These are phyloP conservation scores for Lycaon pictus DNA, from an alignment of 2,113 vertebrate species.

Conservation along the genomic window DNA sequence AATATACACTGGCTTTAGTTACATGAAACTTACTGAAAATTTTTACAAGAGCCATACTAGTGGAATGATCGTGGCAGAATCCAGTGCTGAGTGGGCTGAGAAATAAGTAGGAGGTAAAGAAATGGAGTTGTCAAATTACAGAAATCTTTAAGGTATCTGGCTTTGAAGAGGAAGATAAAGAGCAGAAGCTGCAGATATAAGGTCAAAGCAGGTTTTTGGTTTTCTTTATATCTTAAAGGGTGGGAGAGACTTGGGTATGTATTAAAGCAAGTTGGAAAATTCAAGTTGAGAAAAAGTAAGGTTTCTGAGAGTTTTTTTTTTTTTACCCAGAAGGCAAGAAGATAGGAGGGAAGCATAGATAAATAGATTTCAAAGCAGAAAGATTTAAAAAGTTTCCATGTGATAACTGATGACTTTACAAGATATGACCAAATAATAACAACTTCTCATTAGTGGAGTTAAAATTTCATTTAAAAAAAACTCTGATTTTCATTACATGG, in stretches of 20 bases:
- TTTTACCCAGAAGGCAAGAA: constrained; percentile 6
- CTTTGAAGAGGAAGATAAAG: constrained; percentile 17
- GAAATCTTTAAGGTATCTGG: constrained; percentile 21
- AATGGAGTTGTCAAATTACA: constrained; percentile 15
- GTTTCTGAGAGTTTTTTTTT: not conserved
- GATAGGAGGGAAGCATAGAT: not conserved
- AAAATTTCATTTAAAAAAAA: constrained; percentile 12
- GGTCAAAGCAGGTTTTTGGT: not conserved
- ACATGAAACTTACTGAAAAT: not conserved
- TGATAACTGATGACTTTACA: not conserved
- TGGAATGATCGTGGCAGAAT: not conserved
- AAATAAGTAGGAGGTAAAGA: constrained; percentile 28
- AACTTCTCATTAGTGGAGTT: constrained; percentile 32
- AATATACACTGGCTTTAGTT: not conserved
- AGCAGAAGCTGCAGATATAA: not conserved
- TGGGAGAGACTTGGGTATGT: not conserved
- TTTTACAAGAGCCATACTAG: not conserved
- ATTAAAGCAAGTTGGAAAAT: constrained; percentile 36
- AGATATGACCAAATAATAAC: not conserved
- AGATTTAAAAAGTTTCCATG: constrained; percentile 3
- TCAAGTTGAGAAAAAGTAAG: constrained; percentile 31
- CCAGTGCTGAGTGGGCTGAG: not conserved
- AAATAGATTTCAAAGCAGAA: not conserved
- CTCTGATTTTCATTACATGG: not conserved
- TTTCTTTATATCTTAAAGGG: constrained; percentile 40